phyloP scores from a whole-genome alignment of 2,113 vertebrate genomes.

The Varanus salvator region DNA sequence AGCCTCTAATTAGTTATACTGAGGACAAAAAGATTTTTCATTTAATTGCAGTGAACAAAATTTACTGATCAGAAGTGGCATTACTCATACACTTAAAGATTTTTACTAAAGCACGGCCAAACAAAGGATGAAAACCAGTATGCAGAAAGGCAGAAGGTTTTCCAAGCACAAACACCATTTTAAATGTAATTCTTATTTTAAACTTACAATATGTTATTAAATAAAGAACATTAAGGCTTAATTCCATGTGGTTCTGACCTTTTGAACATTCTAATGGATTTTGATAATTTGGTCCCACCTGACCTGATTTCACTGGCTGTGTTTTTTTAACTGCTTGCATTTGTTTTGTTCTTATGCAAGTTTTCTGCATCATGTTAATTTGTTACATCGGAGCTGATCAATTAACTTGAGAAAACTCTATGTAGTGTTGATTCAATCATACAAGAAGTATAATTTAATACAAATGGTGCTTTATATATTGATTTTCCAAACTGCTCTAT shows the following conservation, averaged over 20 bases:
- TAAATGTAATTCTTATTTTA: slow-evolving; percentile 7
- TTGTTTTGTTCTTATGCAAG: slow-evolving; percentile 59
- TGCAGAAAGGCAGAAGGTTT: accelerated
- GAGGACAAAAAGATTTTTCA: background rate
- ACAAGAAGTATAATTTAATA: slow-evolving; percentile 81
- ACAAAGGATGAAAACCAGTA: background rate
- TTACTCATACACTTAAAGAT: slow-evolving; percentile 1
- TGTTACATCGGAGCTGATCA: slow-evolving; percentile 76
- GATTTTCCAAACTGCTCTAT: slow-evolving; percentile 78
- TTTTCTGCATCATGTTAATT: slow-evolving; percentile 75
- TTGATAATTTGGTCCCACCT: slow-evolving; percentile 16
- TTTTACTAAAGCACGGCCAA: background rate
- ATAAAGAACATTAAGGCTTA: slow-evolving; percentile 8
- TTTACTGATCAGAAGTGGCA: background rate
- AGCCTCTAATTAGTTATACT: background rate
- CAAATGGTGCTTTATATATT: slow-evolving; percentile 76
- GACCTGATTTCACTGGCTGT: background rate
- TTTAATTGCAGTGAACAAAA: background rate
- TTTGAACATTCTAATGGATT: slow-evolving; percentile 27
- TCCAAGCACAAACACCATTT: background rate
- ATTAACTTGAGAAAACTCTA: slow-evolving; percentile 79
- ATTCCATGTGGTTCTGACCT: slow-evolving; percentile 22
- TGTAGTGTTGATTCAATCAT: slow-evolving; percentile 75
- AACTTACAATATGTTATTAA: slow-evolving; percentile 24
- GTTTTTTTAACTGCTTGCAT: background rate